Evolutionary conservation across 2,888 invertebrate species (phyloP), one percentile per base, ranked within the genome.

Genomic region (Horisme vitalbata): DNA sequence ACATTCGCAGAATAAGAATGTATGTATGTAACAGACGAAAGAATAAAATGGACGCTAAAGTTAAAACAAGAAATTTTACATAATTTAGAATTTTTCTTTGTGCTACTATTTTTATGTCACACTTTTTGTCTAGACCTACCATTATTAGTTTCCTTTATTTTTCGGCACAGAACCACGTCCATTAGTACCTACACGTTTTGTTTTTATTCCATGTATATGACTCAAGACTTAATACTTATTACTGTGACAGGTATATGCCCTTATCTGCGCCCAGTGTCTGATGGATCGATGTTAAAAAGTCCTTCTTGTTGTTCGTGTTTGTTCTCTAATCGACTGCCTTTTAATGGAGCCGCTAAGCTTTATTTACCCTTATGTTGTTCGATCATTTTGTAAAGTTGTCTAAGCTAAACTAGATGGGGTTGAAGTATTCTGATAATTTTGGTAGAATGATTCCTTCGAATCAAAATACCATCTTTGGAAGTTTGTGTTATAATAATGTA

Each of bases 261-360:
- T 84, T 86, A 86, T 83, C 84, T 71, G 68, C 57, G 57, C 56
- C 65, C 75, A 65, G 66, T 66, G 68, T 58, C 77, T 85, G 85
- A 86, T 84, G 80, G 83, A 84, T 84, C 80, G 82, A 74, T 79
- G 76, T 75, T 79, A 74, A 79, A 75, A 74, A 70, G 68, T 66
- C 57, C 62, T 75, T 79, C 75, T 75, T 75, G 67, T 75, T 78
- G 75, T 68, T 72, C 68, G 53, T 66, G 61, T 53, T 54, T 52
- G 56, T 61, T 61, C 68, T 67, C 74, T 79, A 79, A 81, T 79
- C 80, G 74, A 71, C 61, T 61, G 64, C 65, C 65, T 71, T 78
- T 80, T 78, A 75, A 71, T 65, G 61, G 55, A 58, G 71, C 75
- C 75, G 76, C 69, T 56, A 60, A 65, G 60, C 59, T 57, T 65